phyloP scores from a whole-genome alignment of 2,113 vertebrate genomes.

The Prolemur simus region DNA sequence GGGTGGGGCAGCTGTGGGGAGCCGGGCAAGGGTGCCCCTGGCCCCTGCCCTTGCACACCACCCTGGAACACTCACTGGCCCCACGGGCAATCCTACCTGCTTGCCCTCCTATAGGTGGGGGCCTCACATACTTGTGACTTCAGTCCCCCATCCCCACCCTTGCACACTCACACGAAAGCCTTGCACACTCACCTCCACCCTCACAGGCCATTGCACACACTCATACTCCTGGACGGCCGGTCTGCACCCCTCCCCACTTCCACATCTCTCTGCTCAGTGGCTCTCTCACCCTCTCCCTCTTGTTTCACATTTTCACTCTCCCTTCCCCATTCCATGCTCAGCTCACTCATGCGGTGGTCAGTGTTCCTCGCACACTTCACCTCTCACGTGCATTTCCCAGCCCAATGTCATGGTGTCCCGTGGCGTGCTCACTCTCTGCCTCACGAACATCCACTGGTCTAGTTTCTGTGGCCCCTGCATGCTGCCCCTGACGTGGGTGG shows the following conservation, averaged over 20 bases:
- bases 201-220: constrained; percentile 41
- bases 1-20: constrained; percentile 59
- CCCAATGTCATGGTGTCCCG: not conserved
- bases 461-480: constrained; percentile 68
- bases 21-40: constrained; percentile 43
- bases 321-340: not conserved
- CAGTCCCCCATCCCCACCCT: constrained; percentile 33
- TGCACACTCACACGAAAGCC: constrained; percentile 76
- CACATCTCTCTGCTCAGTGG: not conserved
- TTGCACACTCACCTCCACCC: constrained; percentile 60
- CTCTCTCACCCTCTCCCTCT: not conserved
- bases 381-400: not conserved
- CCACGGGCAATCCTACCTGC: not conserved
- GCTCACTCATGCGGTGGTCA: not conserved
- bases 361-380: not conserved
- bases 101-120: constrained; percentile 53
- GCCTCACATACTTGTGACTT: constrained; percentile 58
- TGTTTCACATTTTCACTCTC: not conserved
- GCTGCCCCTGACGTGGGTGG: constrained; percentile 57
- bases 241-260: not conserved
- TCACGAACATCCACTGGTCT: constrained; percentile 17
- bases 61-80: constrained; percentile 73
- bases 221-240: not conserved
- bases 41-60: constrained; percentile 69
- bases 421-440: not conserved